Base-by-base conservation (phyloP, 2,113 vertebrate genomes). In the Eira barbara region DNA sequence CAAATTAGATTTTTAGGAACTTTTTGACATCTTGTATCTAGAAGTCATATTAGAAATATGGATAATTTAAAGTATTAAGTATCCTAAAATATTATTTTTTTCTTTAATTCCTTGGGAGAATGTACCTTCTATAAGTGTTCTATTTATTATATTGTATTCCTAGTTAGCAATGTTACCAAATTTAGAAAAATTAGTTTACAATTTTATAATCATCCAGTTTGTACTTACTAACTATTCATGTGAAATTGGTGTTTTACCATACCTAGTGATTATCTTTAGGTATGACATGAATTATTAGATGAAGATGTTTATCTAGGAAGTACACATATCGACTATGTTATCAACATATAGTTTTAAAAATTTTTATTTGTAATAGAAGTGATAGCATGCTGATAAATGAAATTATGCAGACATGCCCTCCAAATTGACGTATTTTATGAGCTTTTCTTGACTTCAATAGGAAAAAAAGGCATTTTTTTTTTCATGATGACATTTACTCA, bases 181-280 rank as follows among this genome's bases (percentile, higher is more conserved):
- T 71, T 49, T 79, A n/a, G 8, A 89, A 82, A 49, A 78, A 42
- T 10, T 21, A 67, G 47, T 42, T 87, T 74, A 80, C 82, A 59
- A 49, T n/a, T 86, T 91, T 47, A 76, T 45, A 85, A 78, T 94
- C 67, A 74, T 65, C 6, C 52, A 94, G 49, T 52, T 52, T 92
- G 21, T 92, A 78, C 27, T 65, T 57, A 73, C 0, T 89, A n/a
- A 89, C 67, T 76, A 71, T 11, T 86, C 15, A 78, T 67, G 42
- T 55, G 85, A 87, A 93, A 87, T n/a, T 80, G 57, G n/a, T 91
- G 23, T 79, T 84, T 97, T 94, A 86, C 18, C 55, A 1, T 79
- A 85, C 23, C 3, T 78, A 71, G 6, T 83, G 34, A 94, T 86
- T 92, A 86, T 45, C 31, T 78, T 92, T 55, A 94, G n/a, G 18